Evolutionary conservation across 2,888 invertebrate genomes (phyloP).

Genomic region (Hanleya hanleyi): DNA sequence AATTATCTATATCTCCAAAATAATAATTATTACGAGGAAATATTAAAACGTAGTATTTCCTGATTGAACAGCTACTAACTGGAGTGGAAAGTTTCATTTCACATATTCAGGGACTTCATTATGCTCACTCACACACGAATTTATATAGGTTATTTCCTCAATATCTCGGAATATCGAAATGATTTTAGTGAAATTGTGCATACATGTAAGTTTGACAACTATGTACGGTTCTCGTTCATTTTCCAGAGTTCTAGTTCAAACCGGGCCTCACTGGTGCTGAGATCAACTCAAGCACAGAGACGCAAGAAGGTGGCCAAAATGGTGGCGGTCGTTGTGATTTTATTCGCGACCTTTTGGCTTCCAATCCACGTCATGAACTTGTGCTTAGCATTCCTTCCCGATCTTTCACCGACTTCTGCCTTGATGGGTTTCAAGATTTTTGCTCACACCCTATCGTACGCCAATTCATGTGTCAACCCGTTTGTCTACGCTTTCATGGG

Average conservation of each 20-base stretch:
- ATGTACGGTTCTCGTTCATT: background rate
- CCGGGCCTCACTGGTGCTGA: background rate
- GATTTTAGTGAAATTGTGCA: too few relatives aligned
- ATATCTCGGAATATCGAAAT: too few relatives aligned
- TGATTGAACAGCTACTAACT: too few relatives aligned
- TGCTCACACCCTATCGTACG: conserved; percentile 64
- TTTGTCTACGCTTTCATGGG: conserved; percentile 67
- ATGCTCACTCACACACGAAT: too few relatives aligned
- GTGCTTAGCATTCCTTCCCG: conserved; percentile 46
- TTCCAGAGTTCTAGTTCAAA: background rate
- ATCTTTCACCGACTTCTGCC: conserved; percentile 48
- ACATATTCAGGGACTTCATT: too few relatives aligned
- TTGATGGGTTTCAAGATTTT: conserved; percentile 52
- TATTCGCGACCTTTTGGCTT: conserved; percentile 66
- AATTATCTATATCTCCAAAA: too few relatives aligned
- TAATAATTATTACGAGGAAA: too few relatives aligned
- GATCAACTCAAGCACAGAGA: conserved; percentile 9
- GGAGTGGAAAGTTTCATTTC: too few relatives aligned
- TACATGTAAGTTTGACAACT: too few relatives aligned
- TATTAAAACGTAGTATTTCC: too few relatives aligned
- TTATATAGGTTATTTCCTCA: too few relatives aligned
- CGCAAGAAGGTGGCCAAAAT: conserved; percentile 58
- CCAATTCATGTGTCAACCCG: conserved; percentile 67
- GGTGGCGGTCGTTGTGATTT: conserved; percentile 62
- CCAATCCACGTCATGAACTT: conserved; percentile 63